These are phyloP conservation scores for Synergus gifuensis DNA, from an alignment of 2,888 invertebrate genomes.

Conservation along the genomic window DNA sequence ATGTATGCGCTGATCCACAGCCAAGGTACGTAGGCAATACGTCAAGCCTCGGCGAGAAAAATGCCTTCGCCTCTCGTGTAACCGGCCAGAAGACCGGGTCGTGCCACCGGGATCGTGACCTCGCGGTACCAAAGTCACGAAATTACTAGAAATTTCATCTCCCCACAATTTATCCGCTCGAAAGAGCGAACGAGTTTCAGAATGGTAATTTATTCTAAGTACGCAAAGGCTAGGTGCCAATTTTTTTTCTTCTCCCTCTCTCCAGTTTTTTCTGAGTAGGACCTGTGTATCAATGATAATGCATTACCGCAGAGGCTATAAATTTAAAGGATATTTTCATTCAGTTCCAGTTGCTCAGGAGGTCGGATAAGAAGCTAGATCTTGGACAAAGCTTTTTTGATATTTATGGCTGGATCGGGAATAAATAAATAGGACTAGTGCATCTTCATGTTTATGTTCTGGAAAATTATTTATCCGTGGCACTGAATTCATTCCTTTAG, in stretches of 20 bases:
- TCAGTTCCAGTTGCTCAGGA: slow-evolving; percentile 18
- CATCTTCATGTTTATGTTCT: neutral
- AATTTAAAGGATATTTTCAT: slow-evolving; percentile 12
- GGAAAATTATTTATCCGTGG: too few species aligned
- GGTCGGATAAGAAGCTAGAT: neutral
- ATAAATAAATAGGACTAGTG: neutral
- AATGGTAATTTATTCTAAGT: slow-evolving; percentile 40
- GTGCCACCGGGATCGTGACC: slow-evolving; percentile 41
- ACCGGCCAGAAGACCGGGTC: slow-evolving; percentile 42
- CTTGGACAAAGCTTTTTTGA: neutral
- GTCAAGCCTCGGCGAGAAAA: slow-evolving; percentile 68
- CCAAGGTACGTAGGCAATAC: slow-evolving; percentile 71
- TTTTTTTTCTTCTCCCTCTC: slow-evolving; percentile 7
- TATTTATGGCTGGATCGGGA: too few species aligned
- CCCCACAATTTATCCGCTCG: slow-evolving; percentile 24
- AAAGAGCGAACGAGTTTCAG: slow-evolving; percentile 10
- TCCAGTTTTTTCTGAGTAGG: neutral
- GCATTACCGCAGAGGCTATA: slow-evolving; percentile 9
- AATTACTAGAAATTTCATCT: slow-evolving; percentile 41
- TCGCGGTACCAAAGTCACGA: slow-evolving; percentile 38
- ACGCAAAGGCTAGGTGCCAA: slow-evolving; percentile 34
- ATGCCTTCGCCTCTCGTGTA: slow-evolving; percentile 56
- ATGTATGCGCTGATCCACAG: slow-evolving; percentile 71
- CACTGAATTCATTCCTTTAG: neutral
- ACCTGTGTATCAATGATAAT: slow-evolving; percentile 32